Evolutionary conservation across 2,113 vertebrate genomes (phyloP).

Genomic region (Callaeas wilsoni): DNA sequence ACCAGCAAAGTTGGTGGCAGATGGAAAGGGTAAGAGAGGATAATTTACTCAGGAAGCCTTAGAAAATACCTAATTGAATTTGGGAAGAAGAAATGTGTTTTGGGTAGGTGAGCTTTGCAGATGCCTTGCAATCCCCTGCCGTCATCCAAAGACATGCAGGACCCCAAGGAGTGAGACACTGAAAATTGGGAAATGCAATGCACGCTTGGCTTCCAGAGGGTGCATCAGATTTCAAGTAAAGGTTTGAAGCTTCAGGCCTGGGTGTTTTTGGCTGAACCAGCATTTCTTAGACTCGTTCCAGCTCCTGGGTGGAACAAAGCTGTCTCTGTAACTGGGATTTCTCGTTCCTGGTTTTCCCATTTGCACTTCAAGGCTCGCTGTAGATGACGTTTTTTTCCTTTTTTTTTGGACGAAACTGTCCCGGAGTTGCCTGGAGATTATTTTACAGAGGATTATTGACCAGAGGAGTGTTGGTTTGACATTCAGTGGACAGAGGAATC

Average conservation of each 20-base stretch:
- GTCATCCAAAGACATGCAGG: not conserved
- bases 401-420: not conserved
- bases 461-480: not conserved
- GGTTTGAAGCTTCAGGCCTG: not conserved
- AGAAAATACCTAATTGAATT: not conserved
- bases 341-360: not conserved
- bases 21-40: not conserved
- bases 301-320: not conserved
- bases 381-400: not conserved
- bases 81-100: not conserved
- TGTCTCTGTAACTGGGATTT: not conserved
- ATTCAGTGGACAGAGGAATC: not conserved
- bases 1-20: not conserved
- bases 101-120: not conserved
- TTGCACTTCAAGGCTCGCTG: not conserved
- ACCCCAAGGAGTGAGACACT: not conserved
- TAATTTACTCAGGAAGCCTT: not conserved
- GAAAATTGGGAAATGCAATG: not conserved
- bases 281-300: not conserved
- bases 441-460: not conserved
- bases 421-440: not conserved
- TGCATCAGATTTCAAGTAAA: not conserved
- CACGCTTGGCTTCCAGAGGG: not conserved
- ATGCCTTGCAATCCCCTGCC: not conserved
- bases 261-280: not conserved